Conservation (phyloP, 2,888 invertebrate species). For the Caenorhabditis japonica region DNA sequence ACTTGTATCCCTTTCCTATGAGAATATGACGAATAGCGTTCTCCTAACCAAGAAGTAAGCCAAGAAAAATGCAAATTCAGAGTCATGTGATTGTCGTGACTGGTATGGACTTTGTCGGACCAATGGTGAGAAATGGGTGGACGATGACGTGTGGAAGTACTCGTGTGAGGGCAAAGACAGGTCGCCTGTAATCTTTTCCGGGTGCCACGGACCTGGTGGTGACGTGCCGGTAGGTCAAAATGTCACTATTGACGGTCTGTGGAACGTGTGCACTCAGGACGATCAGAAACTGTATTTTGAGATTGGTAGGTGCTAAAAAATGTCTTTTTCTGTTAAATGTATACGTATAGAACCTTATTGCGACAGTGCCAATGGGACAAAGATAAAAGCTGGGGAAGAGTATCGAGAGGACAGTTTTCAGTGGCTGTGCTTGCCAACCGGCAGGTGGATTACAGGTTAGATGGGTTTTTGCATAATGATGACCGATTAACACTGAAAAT, state of each 20-base stretch:
- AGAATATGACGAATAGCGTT: too few relatives aligned
- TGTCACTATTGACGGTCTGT: slow-evolving; percentile 69
- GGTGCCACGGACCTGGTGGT: slow-evolving; percentile 37
- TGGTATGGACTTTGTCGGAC: slow-evolving; percentile 73
- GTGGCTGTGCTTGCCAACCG: slow-evolving; percentile 74
- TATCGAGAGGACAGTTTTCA: slow-evolving; percentile 71
- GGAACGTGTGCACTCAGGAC: slow-evolving; percentile 57
- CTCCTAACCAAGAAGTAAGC: too few relatives aligned
- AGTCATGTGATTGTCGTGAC: slow-evolving; percentile 71
- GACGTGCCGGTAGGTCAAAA: slow-evolving; percentile 62
- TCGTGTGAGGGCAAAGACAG: slow-evolving; percentile 57
- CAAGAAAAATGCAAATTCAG: too few relatives aligned
- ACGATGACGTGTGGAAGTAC: slow-evolving; percentile 73
- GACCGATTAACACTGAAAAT: too few relatives aligned
- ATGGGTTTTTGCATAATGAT: neutral
- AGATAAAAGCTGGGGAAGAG: slow-evolving; percentile 66
- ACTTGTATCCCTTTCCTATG: too few relatives aligned
- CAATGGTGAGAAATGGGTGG: slow-evolving; percentile 68
- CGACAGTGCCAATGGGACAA: slow-evolving; percentile 57
- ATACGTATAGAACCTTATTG: slow-evolving; percentile 67
- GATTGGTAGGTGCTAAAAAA: slow-evolving; percentile 59
- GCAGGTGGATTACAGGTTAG: slow-evolving; percentile 73
- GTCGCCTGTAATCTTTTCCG: slow-evolving; percentile 33
- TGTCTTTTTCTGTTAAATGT: too few relatives aligned
- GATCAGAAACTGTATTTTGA: slow-evolving; percentile 63